Evolutionary conservation across 2,888 invertebrate genomes (phyloP).

Genomic region (Melanostoma scalare): DNA sequence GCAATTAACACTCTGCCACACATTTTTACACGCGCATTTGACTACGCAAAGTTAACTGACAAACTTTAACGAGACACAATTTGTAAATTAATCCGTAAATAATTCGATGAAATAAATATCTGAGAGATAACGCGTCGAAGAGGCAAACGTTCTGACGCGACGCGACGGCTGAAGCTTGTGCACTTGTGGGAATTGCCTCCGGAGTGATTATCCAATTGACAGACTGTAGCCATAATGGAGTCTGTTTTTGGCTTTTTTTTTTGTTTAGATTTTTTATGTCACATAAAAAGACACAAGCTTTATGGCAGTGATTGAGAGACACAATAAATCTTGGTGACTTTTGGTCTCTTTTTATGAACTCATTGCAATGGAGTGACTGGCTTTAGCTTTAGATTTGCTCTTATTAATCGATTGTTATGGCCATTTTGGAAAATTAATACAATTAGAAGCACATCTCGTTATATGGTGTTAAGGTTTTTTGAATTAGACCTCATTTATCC

Average conservation of each 20-base stretch:
- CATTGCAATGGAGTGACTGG: neutral
- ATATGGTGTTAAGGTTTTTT: too few species aligned
- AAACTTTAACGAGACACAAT: slow-evolving; percentile 38
- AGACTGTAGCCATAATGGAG: neutral
- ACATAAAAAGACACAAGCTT: neutral
- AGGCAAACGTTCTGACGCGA: slow-evolving; percentile 9
- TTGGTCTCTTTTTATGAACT: slow-evolving; percentile 16
- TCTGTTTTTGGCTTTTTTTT: neutral
- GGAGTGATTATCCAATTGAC: slow-evolving; percentile 1
- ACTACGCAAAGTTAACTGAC: neutral
- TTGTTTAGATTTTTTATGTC: neutral
- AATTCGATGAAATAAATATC: slow-evolving; percentile 36
- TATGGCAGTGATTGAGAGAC: slow-evolving; percentile 2
- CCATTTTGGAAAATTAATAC: neutral
- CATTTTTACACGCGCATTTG: slow-evolving; percentile 12
- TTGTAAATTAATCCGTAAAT: slow-evolving; percentile 57
- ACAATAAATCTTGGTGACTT: slow-evolving; percentile 15
- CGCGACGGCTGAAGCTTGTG: slow-evolving; percentile 18
- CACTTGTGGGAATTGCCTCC: neutral
- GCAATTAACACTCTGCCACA: slow-evolving; percentile 21
- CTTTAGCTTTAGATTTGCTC: neutral
- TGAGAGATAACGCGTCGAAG: slow-evolving; percentile 4
- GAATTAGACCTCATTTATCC: too few species aligned
- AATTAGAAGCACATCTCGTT: neutral
- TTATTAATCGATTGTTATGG: neutral